phyloP scores from a whole-genome alignment of 2,113 vertebrate species.

The Nicator chloris region DNA sequence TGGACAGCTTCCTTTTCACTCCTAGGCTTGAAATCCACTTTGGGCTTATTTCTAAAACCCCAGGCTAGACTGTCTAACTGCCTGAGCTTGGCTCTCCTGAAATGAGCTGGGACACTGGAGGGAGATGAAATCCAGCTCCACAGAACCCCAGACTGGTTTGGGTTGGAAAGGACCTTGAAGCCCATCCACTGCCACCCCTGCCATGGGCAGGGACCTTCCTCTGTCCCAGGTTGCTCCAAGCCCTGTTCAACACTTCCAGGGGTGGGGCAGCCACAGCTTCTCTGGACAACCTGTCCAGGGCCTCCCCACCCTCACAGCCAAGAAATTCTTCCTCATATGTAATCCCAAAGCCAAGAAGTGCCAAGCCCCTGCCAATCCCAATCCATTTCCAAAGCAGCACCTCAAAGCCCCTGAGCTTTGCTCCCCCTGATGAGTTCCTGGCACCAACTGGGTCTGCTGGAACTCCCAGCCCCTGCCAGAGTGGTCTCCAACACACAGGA shows the following conservation, averaged over 20 bases:
- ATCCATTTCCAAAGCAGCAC: neutral
- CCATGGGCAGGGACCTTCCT: neutral
- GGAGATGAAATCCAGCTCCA: neutral
- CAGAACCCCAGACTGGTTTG: neutral
- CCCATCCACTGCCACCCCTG: neutral
- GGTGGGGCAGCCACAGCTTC: neutral
- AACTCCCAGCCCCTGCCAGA: neutral
- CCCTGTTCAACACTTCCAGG: neutral
- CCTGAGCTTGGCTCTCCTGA: neutral
- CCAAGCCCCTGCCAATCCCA: neutral
- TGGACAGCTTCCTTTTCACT: neutral
- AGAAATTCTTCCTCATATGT: neutral
- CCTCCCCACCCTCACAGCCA: neutral
- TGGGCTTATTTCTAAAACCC: neutral
- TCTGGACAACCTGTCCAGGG: neutral
- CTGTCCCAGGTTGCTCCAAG: neutral
- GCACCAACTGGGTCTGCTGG: neutral
- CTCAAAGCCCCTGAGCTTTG: neutral
- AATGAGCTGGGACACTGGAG: neutral
- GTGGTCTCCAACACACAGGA: neutral
- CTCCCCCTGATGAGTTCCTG: neutral
- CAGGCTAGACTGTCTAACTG: neutral
- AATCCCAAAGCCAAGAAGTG: neutral
- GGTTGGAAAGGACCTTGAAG: neutral
- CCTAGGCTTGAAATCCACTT: neutral